These are phyloP conservation scores for Psilopsiagon aymara DNA, from an alignment of 2,113 vertebrate species.

Conservation along the genomic window DNA sequence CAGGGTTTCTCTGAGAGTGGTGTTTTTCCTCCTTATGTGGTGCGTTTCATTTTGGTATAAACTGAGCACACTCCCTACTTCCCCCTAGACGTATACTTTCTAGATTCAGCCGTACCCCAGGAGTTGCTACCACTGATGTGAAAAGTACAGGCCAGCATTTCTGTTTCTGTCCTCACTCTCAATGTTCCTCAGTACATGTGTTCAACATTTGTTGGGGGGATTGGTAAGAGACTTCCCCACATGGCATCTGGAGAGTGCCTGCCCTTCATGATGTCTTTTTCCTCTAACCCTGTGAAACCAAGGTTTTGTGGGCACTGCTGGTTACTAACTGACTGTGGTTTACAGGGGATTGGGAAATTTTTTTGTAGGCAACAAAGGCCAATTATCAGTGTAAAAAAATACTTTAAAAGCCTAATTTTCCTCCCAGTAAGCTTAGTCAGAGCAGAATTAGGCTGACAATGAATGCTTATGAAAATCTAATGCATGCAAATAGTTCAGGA, in stretches of 20 bases:
- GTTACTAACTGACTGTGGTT: background rate
- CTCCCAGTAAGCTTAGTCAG: background rate
- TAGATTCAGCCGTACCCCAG: background rate
- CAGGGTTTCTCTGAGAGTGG: background rate
- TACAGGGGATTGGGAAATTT: background rate
- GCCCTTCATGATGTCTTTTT: background rate
- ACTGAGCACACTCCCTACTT: background rate
- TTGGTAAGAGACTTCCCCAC: background rate
- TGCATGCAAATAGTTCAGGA: background rate
- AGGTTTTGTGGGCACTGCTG: background rate
- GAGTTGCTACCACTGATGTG: background rate
- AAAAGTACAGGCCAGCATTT: background rate
- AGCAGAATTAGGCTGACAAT: background rate
- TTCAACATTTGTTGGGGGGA: background rate
- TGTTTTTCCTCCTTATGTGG: slow-evolving; percentile 33
- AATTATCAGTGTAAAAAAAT: background rate
- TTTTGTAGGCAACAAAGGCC: background rate
- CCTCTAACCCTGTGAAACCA: background rate
- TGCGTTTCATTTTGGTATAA: slow-evolving; percentile 9
- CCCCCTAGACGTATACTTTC: background rate
- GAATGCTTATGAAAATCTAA: background rate
- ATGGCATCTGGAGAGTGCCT: background rate
- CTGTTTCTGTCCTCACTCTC: background rate
- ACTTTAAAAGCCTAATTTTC: background rate
- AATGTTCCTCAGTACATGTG: background rate